phyloP scores from a whole-genome alignment of 2,888 invertebrate species.

The Drosophila atripex region DNA sequence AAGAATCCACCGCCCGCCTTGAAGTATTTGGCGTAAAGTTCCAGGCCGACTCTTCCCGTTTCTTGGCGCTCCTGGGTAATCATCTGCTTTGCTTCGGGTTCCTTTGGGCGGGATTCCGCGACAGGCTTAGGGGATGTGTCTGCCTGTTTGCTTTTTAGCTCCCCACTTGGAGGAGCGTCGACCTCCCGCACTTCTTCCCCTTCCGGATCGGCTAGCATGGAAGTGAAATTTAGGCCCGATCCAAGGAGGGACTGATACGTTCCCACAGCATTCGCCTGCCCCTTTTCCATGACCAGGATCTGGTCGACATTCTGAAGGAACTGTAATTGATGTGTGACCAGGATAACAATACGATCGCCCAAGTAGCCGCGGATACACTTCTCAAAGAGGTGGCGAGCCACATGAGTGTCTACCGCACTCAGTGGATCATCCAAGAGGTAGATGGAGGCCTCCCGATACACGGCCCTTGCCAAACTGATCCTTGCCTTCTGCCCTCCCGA shows the following conservation, averaged over 20 bases:
- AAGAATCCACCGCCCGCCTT: conserved; percentile 88
- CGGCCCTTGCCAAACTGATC: no score
- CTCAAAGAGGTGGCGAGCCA: conserved; percentile 94
- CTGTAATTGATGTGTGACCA: conserved; percentile 94
- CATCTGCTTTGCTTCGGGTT: conserved; percentile 67
- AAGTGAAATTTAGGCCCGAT: conserved; percentile 91
- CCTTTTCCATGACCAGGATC: conserved; percentile 83
- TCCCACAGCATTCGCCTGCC: conserved; percentile 85
- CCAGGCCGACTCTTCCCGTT: conserved; percentile 87
- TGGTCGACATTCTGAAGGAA: conserved; percentile 88
- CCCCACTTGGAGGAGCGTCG: conserved; percentile 65
- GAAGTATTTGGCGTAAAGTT: conserved; percentile 88
- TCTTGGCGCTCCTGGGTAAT: conserved; percentile 86
- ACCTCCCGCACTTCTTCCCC: conserved; percentile 81
- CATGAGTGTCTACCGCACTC: conserved; percentile 96
- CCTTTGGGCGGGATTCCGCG: conserved; percentile 84
- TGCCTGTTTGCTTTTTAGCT: conserved; percentile 79
- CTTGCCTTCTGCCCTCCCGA: no score
- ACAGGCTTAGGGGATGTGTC: conserved; percentile 77
- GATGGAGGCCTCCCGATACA: no score
- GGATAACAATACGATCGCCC: conserved; percentile 88
- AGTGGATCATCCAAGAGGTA: no score
- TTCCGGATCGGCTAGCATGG: conserved; percentile 86
- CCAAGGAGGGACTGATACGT: conserved; percentile 89
- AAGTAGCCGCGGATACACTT: conserved; percentile 84